These are phyloP conservation scores for Hylomyscus alleni DNA, from an alignment of 2,797 vertebrate species.

Conservation along the genomic window DNA sequence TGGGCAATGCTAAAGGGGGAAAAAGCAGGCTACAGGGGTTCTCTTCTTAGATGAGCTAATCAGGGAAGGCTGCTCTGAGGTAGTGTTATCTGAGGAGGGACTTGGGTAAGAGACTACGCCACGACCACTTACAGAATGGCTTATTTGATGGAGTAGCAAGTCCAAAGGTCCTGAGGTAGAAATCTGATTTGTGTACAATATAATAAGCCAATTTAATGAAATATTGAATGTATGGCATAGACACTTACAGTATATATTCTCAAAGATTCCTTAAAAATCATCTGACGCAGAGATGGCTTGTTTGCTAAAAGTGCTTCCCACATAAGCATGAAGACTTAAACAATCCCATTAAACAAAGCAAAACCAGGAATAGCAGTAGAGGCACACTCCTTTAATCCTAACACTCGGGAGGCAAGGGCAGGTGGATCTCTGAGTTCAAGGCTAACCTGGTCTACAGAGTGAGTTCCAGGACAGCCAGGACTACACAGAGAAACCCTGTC, in stretches of 20 bases:
- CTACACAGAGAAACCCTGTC: background rate
- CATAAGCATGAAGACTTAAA: background rate
- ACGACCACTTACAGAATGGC: slow-evolving; percentile 38
- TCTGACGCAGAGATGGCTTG: background rate
- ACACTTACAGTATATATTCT: slow-evolving; percentile 20
- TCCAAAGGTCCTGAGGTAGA: slow-evolving; percentile 66
- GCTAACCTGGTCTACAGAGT: background rate
- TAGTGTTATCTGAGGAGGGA: slow-evolving; percentile 67
- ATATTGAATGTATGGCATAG: background rate
- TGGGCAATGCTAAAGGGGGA: background rate
- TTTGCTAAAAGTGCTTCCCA: background rate
- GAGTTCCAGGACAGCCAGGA: background rate
- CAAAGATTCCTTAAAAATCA: slow-evolving; percentile 22
- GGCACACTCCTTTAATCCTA: background rate
- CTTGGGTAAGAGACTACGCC: slow-evolving; percentile 6
- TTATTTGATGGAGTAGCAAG: background rate
- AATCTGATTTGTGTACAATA: background rate
- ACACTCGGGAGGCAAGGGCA: background rate
- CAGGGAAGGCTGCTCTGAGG: slow-evolving; percentile 74
- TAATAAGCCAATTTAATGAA: background rate
- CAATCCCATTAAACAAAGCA: background rate
- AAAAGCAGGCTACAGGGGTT: slow-evolving; percentile 2
- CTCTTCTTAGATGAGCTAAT: slow-evolving; percentile 73
- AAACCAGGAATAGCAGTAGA: background rate
- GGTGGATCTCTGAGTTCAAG: background rate